phyloP scores from a whole-genome alignment of 1,140 invertebrate genomes.

The Harlomillsia oculata region DNA sequence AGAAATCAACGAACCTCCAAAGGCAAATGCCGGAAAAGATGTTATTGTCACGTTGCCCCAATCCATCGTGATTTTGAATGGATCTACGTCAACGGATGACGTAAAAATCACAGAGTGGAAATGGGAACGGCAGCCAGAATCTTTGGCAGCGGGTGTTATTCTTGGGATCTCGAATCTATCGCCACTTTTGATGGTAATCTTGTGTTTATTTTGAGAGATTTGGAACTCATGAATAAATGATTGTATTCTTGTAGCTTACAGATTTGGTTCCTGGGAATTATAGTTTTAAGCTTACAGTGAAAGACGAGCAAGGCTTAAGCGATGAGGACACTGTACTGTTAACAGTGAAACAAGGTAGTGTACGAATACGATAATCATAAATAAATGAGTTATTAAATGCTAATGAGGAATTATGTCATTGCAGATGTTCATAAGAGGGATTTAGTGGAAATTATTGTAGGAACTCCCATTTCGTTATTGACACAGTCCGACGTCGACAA shows the following conservation, averaged over 20 bases:
- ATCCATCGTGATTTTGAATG: constrained; percentile 69
- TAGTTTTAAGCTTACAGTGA: constrained; percentile 75
- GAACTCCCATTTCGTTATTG: constrained; percentile 51
- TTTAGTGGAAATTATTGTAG: constrained; percentile 68
- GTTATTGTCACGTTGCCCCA: constrained; percentile 61
- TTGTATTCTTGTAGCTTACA: constrained; percentile 52
- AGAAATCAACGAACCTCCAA: constrained; percentile 81
- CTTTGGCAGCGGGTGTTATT: constrained; percentile 72
- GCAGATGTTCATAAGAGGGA: constrained; percentile 61
- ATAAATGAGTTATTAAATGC: too few species aligned
- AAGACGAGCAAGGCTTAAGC: constrained; percentile 74
- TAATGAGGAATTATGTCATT: too few species aligned
- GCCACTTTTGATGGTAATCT: constrained; percentile 61
- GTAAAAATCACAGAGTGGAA: constrained; percentile 70
- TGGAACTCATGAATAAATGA: neutral
- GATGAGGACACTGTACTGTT: constrained; percentile 71
- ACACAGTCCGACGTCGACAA: constrained; percentile 64
- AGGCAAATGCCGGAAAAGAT: constrained; percentile 77
- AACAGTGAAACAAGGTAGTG: constrained; percentile 64
- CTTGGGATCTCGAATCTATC: constrained; percentile 61
- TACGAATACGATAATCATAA: too few species aligned
- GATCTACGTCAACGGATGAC: constrained; percentile 76
- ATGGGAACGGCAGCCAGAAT: constrained; percentile 70
- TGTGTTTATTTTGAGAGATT: constrained; percentile 6
- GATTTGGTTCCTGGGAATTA: constrained; percentile 78